phyloP scores from a whole-genome alignment of 2,888 invertebrate species.

The Biston betularia region DNA sequence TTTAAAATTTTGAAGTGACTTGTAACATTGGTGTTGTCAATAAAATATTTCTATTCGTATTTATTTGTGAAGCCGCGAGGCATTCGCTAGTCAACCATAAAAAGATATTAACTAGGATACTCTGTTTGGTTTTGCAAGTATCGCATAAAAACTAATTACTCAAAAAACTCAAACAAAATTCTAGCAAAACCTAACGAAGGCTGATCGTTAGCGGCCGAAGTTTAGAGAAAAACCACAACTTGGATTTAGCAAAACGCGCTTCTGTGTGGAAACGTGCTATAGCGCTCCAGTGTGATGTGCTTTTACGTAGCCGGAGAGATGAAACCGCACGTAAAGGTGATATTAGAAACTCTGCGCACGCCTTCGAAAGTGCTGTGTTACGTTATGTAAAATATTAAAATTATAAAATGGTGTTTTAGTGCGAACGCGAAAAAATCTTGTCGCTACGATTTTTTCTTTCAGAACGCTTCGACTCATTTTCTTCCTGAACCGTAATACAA shows the following conservation, averaged over 20 bases:
- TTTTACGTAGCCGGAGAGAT: constrained; percentile 1
- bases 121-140: neutral
- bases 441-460: neutral
- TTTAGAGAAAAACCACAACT: constrained; percentile 25
- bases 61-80: no score
- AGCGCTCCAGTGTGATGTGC: neutral
- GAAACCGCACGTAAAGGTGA: constrained; percentile 10
- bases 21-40: no score
- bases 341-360: constrained; percentile 11
- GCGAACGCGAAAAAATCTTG: no score
- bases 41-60: no score
- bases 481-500: constrained; percentile 21
- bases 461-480: constrained; percentile 5
- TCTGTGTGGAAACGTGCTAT: neutral
- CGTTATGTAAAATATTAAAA: no score
- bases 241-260: constrained; percentile 11
- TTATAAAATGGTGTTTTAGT: no score
- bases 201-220: constrained; percentile 16
- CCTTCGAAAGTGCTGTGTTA: neutral
- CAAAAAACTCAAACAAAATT: neutral
- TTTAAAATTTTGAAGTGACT: no score
- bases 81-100: no score
- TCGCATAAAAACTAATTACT: neutral
- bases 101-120: no score
- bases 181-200: no score